phyloP scores from a whole-genome alignment of 2,113 vertebrate genomes.

The Trichomycterus rosablanca region DNA sequence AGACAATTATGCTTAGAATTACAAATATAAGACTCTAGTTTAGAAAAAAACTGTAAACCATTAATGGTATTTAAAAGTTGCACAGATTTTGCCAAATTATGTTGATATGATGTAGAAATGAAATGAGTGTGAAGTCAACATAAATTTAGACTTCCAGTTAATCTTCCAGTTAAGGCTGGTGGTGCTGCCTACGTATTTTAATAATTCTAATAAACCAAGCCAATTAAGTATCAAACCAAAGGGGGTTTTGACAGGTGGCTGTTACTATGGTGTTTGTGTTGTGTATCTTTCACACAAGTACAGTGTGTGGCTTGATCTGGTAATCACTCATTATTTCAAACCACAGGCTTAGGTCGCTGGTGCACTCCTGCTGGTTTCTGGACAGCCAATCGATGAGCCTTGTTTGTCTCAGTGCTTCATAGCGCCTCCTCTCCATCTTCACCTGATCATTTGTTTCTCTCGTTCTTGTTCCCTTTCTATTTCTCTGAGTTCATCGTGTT shows the following conservation, averaged over 20 bases:
- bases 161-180: background rate
- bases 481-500: constrained; percentile 24
- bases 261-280: constrained; percentile 5
- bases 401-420: background rate
- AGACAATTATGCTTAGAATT: no score
- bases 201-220: background rate
- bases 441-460: background rate
- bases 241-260: constrained; percentile 5
- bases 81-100: no score
- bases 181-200: constrained; percentile 6
- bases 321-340: background rate
- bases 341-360: background rate
- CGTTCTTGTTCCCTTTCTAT: background rate
- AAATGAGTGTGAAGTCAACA: no score
- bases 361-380: background rate
- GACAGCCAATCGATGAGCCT: background rate
- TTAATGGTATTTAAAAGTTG: no score
- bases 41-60: no score
- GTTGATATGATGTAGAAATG: no score
- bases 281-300: no score
- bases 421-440: background rate
- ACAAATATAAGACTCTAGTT: no score
- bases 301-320: no score
- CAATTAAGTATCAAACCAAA: background rate
- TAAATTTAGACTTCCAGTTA: no score